These are phyloP conservation scores for Palythoa caribaeorum DNA, from an alignment of 92 coral and sea anemone species.

Conservation along the genomic window DNA sequence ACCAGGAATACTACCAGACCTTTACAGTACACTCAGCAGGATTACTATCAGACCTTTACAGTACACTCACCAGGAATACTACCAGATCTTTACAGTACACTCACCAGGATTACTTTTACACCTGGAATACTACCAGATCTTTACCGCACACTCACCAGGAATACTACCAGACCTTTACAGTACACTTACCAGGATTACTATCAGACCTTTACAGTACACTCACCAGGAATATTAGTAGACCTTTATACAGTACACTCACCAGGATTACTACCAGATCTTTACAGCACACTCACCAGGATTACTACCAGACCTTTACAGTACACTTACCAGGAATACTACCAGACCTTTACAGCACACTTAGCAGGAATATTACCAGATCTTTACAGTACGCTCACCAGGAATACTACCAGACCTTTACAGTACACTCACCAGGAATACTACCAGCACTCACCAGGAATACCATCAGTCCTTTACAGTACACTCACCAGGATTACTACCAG, in stretches of 20 bases:
- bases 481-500: slow-evolving; percentile 93
- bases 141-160: slow-evolving; percentile 94
- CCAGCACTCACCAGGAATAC: not conserved
- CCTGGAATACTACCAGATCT: slow-evolving; percentile 98
- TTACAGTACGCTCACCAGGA: slow-evolving; percentile 7
- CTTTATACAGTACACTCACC: no score
- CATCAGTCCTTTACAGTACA: not conserved
- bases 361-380: slow-evolving; percentile 97
- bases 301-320: slow-evolving; percentile 84
- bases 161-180: slow-evolving; percentile 90
- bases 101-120: slow-evolving; percentile 90
- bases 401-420: not conserved
- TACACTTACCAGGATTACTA: not conserved
- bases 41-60: not conserved
- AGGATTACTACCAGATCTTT: not conserved
- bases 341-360: not conserved
- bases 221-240: not conserved
- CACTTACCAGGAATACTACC: not conserved
- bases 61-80: not conserved
- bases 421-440: not conserved
- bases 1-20: slow-evolving; percentile 97
- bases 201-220: no score
- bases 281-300: slow-evolving; percentile 74
- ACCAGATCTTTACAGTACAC: not conserved
- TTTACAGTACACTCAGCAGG: slow-evolving; percentile 33